Conservation (phyloP, 2,888 invertebrate genomes). For the Volucella inanis region DNA sequence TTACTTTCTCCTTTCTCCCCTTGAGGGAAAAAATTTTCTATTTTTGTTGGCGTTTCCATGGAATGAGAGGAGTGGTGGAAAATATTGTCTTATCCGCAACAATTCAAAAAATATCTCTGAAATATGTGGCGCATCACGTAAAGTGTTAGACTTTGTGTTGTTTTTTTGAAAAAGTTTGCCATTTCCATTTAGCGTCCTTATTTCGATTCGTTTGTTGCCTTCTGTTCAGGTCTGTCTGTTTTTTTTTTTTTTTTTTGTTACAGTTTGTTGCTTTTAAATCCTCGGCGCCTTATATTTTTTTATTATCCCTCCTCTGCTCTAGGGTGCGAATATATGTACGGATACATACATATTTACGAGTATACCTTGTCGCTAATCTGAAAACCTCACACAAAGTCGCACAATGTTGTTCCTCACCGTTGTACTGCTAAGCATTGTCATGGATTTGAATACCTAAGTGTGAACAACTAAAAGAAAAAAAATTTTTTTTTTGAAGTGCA, state of each 20-base stretch:
- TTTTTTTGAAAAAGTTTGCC: conserved; percentile 43
- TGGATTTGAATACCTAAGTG: conserved; percentile 66
- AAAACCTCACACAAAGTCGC: conserved; percentile 39
- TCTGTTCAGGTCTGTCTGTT: not conserved
- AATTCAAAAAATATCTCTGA: conserved; percentile 52
- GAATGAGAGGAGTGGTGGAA: not conserved
- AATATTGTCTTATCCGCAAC: conserved; percentile 35
- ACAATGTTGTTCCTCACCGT: conserved; percentile 16
- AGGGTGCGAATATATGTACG: too few species aligned
- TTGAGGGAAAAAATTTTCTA: conserved; percentile 10
- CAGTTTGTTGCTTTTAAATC: conserved; percentile 47
- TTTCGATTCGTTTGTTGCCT: not conserved
- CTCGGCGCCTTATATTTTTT: conserved; percentile 54
- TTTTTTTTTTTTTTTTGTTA: conserved; percentile 7
- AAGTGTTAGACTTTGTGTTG: conserved; percentile 55
- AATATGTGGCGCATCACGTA: conserved; percentile 52
- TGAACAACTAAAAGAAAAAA: conserved; percentile 30
- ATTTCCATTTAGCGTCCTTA: conserved; percentile 41
- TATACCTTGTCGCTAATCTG: conserved; percentile 30
- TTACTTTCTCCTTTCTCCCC: conserved; percentile 1
- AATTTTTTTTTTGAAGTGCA: not conserved
- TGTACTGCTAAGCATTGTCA: conserved; percentile 45
- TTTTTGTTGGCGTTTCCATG: conserved; percentile 45
- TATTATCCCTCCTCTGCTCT: conserved; percentile 42
- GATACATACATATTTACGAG: too few species aligned